Evolutionary conservation across 2,888 invertebrate genomes (phyloP), one percentile per base, ranked within the genome.

Genomic region (Athrips mouffetella): DNA sequence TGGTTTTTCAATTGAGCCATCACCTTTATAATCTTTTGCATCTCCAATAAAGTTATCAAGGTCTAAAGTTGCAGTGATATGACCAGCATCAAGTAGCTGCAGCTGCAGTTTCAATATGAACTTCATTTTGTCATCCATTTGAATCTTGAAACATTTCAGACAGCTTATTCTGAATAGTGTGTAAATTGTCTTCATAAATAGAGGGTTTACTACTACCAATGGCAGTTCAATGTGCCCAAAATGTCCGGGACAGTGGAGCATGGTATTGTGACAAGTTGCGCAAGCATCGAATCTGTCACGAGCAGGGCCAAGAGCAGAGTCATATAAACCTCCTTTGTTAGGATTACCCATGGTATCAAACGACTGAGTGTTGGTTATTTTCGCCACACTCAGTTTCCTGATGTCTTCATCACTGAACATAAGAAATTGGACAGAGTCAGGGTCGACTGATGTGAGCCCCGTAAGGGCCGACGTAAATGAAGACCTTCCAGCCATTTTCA

Each of bases 191-290:
- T 92, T 93, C 54, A 94, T 93, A 67, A 97, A 96, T 40, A 99
- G 70, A 0, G 99, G 98, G 89, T 99, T 98, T 49, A 96, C 93
- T 0, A 97, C 94, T 0, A 96, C 92, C 8, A 98, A 81, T 0
- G 96, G 96, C 1, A 99, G 85, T 58, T 95, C 94, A 54, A 99
- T 97, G 71, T 98, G 96, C 0, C 99, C 99, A 78, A 97, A 93
- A 80, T 99, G 99, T 0, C 99, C 99, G 0, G 94, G 92, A 70
- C 98, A 98, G 54, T 90, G 85, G 5, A 89, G 70, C 37, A 91
- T 73, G 13, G 89, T 90, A 57, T 91, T 90, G 7, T 91, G 89
- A 70, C 98, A 99, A 5, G 97, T 98, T 2, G 84, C 84, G 75
- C 98, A 99, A 0, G 91, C 88, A 52, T 95, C 94, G 62, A 88